Evolutionary conservation across 2,113 vertebrate species (phyloP).

Genomic region (Athene noctua): DNA sequence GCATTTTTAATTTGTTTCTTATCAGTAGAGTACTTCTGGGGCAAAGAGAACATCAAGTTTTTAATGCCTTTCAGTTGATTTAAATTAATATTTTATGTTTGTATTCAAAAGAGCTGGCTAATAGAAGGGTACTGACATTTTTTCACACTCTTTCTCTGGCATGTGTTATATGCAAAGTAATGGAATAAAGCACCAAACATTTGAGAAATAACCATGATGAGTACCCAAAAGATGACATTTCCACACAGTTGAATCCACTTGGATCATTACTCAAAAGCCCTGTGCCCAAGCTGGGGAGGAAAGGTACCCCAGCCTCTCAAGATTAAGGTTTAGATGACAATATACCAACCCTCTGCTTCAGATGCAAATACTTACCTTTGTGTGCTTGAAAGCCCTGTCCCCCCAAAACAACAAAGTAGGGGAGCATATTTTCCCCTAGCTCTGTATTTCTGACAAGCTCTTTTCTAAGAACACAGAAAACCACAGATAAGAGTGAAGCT

Average conservation of each 20-base stretch:
- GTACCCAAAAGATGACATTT: not conserved
- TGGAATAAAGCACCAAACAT: not conserved
- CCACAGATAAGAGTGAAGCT: constrained; percentile 7
- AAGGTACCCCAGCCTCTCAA: not conserved
- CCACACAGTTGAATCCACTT: not conserved
- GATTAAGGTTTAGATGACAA: not conserved
- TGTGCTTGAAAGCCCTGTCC: not conserved
- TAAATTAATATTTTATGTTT: constrained; percentile 60
- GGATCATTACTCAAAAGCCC: not conserved
- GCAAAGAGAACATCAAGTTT: constrained; percentile 44
- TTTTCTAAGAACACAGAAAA: not conserved
- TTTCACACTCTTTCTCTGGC: not conserved
- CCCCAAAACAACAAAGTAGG: not conserved
- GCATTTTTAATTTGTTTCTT: constrained; percentile 67
- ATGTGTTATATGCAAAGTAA: not conserved
- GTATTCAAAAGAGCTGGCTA: constrained; percentile 24
- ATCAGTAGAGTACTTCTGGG: constrained; percentile 55
- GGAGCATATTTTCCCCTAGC: not conserved
- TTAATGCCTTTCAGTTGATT: constrained; percentile 47
- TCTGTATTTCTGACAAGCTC: not conserved
- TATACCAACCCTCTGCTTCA: not conserved
- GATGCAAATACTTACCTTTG: not conserved
- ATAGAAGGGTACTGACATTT: not conserved
- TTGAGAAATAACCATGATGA: not conserved
- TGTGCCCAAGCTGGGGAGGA: not conserved